Evolutionary conservation across 2,113 vertebrate species (phyloP), one percentile per base, ranked within the genome.

Genomic region (Hystrix cristata): DNA sequence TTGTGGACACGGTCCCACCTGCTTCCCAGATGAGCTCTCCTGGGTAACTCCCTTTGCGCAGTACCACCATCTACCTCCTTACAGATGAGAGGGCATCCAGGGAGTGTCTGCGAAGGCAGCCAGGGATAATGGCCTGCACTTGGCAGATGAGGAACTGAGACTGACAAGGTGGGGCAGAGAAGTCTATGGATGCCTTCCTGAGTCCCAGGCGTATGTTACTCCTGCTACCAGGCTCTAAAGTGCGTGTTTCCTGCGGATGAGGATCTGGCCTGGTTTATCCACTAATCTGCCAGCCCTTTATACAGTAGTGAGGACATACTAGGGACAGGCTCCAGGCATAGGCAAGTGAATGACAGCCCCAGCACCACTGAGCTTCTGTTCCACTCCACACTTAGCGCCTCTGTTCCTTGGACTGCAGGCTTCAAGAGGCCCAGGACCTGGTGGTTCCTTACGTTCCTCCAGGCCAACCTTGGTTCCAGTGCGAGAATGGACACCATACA

Each of bases 1-100:
- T 5, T 46, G 13, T 0, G 9, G 27, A 65, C 31, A 46, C 23
- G 0, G 13, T 23, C 57, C 38, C 27, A 2, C 0, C 46, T 27
- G 65, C 59, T 71, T 34, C 60, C 53, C 46, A 57, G 51, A n/a
- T 29, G n/a, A 51, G 82, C 55, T 25, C 10, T 60, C 43, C 18
- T 67, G 21, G 12, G 65, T 0, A 38, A 8, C 80, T 31, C 14
- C 5, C 60, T 53, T 7, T 60, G 76, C 48, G n/a, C 48, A 12
- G 7, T 12, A 21, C 11, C n/a, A 38, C 65, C 78, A 71, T 43
- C 43, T 55, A 55, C 92, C 83, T 65, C 7, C 59, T 38, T 18
- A 19, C 48, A 3, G 60, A 72, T 60, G 64, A 23, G 62, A 87
- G 23, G 29, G 51, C 59, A 88, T 62, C 51, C 43, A 72, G 64